These are phyloP conservation scores for Temnothorax rugatulus DNA, from an alignment of 2,888 invertebrate genomes.

Conservation along the genomic window DNA sequence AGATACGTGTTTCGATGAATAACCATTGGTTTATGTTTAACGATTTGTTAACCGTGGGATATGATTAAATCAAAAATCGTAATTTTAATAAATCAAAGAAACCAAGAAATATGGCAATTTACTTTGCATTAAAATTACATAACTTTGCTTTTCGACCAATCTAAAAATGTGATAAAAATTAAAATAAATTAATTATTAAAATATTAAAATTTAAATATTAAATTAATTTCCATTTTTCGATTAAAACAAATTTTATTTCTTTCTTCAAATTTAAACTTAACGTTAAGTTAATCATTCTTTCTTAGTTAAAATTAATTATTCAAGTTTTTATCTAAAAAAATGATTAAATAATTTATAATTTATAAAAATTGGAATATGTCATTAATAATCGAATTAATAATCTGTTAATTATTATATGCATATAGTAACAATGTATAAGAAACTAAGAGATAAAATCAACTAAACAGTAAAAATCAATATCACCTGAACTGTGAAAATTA, in stretches of 20 bases:
- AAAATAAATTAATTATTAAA: neutral
- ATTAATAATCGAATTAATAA: neutral
- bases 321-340: neutral
- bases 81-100: neutral
- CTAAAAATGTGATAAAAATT: neutral
- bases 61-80: neutral
- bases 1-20: neutral
- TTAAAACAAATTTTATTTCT: neutral
- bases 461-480: slow-evolving; percentile 6
- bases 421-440: neutral
- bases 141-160: neutral
- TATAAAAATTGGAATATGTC: neutral
- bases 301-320: neutral
- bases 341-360: neutral
- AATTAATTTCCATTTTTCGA: neutral
- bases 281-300: neutral
- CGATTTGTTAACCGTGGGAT: neutral
- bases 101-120: neutral
- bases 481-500: neutral
- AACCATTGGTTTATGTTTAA: neutral
- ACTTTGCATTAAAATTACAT: neutral
- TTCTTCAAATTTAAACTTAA: neutral
- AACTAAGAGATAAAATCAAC: neutral
- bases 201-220: neutral
- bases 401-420: too few species aligned